Evolutionary conservation across 2,888 invertebrate species (phyloP).

Genomic region (Drosophila mettleri): DNA sequence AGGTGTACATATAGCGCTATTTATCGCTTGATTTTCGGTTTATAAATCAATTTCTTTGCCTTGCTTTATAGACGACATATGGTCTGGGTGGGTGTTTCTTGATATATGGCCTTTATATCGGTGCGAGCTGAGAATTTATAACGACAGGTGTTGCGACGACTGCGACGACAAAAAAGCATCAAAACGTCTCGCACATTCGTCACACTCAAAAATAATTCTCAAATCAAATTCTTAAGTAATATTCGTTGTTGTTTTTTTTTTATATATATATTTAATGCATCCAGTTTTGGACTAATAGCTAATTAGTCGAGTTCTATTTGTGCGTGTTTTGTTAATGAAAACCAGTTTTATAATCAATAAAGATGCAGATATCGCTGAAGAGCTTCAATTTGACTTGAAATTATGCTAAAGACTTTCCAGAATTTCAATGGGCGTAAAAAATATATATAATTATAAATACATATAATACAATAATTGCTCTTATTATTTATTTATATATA

Average conservation of each 20-base stretch:
- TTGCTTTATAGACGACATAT: conserved; percentile 1
- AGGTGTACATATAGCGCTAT: conserved; percentile 9
- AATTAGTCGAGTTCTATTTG: conserved; percentile 19
- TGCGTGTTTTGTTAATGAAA: neutral
- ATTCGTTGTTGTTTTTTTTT: neutral
- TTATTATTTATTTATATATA: too few species aligned
- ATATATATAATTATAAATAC: too few species aligned
- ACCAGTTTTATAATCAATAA: neutral
- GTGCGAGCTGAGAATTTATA: conserved; percentile 57
- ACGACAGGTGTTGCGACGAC: conserved; percentile 62
- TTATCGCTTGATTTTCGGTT: conserved; percentile 20
- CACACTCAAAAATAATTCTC: conserved; percentile 24
- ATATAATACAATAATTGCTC: too few species aligned
- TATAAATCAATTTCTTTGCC: conserved; percentile 60
- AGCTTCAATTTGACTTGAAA: neutral
- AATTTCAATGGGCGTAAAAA: too few species aligned
- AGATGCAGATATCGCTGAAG: neutral
- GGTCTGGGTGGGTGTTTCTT: conserved; percentile 32
- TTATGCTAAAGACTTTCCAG: neutral
- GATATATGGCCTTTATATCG: conserved; percentile 61
- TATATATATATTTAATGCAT: neutral
- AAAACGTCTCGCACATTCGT: conserved; percentile 37
- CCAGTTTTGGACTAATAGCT: conserved; percentile 27
- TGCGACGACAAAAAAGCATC: conserved; percentile 19
- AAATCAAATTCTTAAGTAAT: conserved; percentile 34